These are phyloP conservation scores for Molossus molossus DNA, from an alignment of 2,797 vertebrate species.

Conservation along the genomic window DNA sequence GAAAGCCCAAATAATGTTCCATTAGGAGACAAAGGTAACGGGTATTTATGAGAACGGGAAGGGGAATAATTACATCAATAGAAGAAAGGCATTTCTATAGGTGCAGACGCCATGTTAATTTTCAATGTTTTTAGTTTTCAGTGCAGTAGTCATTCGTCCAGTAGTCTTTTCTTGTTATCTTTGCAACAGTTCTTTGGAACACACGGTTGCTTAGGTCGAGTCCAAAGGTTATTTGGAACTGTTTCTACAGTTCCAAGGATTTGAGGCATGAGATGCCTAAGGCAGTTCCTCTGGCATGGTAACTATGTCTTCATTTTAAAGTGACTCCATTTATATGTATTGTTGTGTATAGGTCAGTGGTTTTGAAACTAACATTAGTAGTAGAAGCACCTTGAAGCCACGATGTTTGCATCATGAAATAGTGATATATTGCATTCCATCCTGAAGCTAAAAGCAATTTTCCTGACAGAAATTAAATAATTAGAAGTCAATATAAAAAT, in stretches of 20 bases:
- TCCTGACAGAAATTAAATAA: not conserved
- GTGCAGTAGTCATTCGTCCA: not conserved
- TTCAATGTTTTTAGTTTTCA: not conserved
- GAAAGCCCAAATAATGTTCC: not conserved
- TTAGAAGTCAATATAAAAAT: slow-evolving; percentile 46
- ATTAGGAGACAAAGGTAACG: not conserved
- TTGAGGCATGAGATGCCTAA: too few relatives aligned
- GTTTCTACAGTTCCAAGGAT: not conserved
- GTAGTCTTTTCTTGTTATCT: not conserved
- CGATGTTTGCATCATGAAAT: not conserved
- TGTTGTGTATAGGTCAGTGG: not conserved
- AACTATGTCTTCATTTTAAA: not conserved
- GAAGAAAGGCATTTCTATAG: not conserved
- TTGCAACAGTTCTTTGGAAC: not conserved
- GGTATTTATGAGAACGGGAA: not conserved
- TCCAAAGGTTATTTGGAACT: not conserved
- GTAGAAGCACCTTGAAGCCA: not conserved
- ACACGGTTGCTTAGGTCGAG: not conserved
- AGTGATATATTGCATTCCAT: not conserved
- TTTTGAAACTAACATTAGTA: not conserved
- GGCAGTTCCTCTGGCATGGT: not conserved
- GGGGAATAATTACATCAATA: not conserved
- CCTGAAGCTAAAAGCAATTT: not conserved
- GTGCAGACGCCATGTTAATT: not conserved
- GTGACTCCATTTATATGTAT: not conserved